Conservation (phyloP, 2,113 vertebrate genomes). For the Leptodactylus fuscus region DNA sequence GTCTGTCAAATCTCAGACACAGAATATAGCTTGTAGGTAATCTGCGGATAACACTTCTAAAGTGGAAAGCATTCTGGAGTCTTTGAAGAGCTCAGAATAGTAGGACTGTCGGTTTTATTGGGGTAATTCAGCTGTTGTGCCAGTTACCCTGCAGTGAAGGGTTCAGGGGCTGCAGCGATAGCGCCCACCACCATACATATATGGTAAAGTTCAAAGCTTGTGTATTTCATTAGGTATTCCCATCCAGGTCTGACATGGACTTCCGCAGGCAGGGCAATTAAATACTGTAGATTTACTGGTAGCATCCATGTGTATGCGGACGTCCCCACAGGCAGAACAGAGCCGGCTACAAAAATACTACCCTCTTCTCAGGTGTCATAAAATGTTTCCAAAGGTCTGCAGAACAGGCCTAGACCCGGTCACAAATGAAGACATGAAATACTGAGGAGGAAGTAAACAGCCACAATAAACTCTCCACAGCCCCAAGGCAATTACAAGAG, state of each 20-base stretch:
- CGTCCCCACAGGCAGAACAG: conserved; percentile 53
- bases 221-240: not conserved
- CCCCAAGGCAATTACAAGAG: conserved; percentile 65
- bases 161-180: not conserved
- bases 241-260: conserved; percentile 11
- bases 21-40: conserved; percentile 5
- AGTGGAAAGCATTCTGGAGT: not conserved
- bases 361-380: conserved; percentile 62
- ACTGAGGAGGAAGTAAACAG: conserved; percentile 68
- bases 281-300: conserved; percentile 53
- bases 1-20: not conserved
- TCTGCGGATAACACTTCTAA: conserved; percentile 23
- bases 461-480: conserved; percentile 67
- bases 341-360: conserved; percentile 60
- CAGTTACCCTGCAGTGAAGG: conserved; percentile 22
- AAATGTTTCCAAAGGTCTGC: conserved; percentile 65
- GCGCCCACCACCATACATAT: conserved; percentile 30
- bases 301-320: conserved; percentile 18
- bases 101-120: conserved; percentile 21
- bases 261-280: conserved; percentile 25
- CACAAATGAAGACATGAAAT: conserved; percentile 63
- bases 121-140: not conserved
- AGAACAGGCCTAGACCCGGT: conserved; percentile 62
- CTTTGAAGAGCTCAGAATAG: conserved; percentile 26
- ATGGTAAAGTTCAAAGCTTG: conserved; percentile 42